These are phyloP conservation scores for Uromys caudimaculatus DNA, from an alignment of 2,797 vertebrate genomes.

Conservation along the genomic window DNA sequence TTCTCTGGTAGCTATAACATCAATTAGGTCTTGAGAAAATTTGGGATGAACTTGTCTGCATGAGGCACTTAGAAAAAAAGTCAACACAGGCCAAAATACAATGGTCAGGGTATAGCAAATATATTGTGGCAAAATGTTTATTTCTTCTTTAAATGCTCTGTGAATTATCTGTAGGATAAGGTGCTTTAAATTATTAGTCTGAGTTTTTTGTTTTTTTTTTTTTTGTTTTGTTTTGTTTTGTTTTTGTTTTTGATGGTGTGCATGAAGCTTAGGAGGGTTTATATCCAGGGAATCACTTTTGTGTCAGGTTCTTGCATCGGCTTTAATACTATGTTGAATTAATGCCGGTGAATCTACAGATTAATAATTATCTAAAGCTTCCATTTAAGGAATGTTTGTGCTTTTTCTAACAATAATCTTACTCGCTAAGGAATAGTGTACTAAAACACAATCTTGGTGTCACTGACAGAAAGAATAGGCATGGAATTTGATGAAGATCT, in stretches of 20 bases:
- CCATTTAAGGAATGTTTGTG: conserved; percentile 17
- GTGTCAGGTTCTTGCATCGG: not conserved
- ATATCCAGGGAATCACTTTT: not conserved
- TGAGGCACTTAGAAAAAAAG: conserved; percentile 47
- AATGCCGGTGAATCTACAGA: not conserved
- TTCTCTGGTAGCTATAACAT: conserved; percentile 10
- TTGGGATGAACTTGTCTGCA: not conserved
- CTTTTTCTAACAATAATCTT: conserved; percentile 23
- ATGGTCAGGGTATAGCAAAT: not conserved
- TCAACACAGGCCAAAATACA: not conserved
- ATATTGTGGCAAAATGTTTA: not conserved
- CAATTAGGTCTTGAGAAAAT: conserved; percentile 49
- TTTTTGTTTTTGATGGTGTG: conserved; percentile 4
- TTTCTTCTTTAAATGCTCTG: conserved; percentile 42
- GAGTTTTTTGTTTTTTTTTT: too few species aligned
- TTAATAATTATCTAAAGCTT: conserved; percentile 31
- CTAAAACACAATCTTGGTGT: conserved; percentile 36
- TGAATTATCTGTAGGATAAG: not conserved
- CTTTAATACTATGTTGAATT: not conserved
- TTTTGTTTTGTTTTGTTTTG: too few species aligned
- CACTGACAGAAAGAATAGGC: not conserved
- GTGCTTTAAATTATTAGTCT: not conserved
- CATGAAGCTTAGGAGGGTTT: not conserved
- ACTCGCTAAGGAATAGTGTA: not conserved
- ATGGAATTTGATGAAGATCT: not conserved